These are phyloP conservation scores for Sinosuthora webbiana DNA, from an alignment of 2,113 vertebrate genomes.

Conservation along the genomic window DNA sequence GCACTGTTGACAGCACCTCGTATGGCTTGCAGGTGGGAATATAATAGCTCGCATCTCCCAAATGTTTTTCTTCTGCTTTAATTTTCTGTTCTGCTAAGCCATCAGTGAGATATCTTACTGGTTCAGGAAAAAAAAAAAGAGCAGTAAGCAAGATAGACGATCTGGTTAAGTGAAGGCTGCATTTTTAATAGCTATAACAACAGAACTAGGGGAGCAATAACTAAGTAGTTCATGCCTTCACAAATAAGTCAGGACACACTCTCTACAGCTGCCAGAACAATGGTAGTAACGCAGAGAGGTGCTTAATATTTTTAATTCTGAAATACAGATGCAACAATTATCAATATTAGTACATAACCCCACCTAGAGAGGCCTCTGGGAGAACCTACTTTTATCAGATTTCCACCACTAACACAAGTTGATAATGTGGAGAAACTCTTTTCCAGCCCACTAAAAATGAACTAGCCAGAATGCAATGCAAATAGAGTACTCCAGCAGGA, in stretches of 20 bases:
- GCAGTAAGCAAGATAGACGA: not conserved
- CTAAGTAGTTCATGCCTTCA: not conserved
- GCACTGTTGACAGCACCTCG: accelerated
- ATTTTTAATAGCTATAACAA: not conserved
- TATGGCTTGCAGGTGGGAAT: not conserved
- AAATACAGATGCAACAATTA: not conserved
- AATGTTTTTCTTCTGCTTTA: not conserved
- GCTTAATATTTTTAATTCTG: not conserved
- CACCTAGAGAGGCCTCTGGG: not conserved
- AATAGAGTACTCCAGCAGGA: not conserved
- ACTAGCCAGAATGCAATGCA: not conserved
- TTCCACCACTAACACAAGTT: not conserved
- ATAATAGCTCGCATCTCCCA: not conserved
- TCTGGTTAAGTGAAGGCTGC: not conserved
- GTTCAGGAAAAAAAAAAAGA: not conserved
- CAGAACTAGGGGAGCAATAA: not conserved
- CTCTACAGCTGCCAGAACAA: constrained; percentile 17
- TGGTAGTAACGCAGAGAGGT: not conserved
- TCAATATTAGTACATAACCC: not conserved
- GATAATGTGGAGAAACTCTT: not conserved
- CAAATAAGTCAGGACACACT: not conserved
- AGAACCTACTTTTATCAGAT: constrained; percentile 9
- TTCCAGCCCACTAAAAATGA: not conserved
- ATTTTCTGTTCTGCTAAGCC: constrained; percentile 1
- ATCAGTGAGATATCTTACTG: not conserved